These are phyloP conservation scores for Manis crassicaudata DNA, from an alignment of 2,797 vertebrate species.

Conservation along the genomic window DNA sequence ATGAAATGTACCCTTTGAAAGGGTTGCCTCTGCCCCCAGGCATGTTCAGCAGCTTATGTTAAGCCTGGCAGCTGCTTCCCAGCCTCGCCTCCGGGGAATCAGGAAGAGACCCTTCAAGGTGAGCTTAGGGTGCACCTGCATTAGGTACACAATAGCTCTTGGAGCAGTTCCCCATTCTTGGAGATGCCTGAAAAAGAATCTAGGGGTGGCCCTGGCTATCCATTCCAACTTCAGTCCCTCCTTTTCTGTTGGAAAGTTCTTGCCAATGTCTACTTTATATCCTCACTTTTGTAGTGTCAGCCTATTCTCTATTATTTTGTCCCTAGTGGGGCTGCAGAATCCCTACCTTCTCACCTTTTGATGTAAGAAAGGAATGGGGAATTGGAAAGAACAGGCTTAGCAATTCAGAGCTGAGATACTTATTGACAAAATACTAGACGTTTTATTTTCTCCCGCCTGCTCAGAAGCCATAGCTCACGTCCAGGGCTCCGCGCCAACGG, in stretches of 20 bases:
- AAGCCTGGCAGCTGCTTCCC: neutral
- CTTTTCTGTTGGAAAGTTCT: neutral
- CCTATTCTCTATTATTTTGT: neutral
- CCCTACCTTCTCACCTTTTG: neutral
- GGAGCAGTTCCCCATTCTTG: neutral
- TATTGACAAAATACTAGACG: neutral
- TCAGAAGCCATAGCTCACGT: neutral
- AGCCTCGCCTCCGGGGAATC: neutral
- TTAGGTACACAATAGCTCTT: neutral
- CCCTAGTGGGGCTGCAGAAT: neutral
- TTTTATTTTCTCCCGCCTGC: conserved; percentile 17
- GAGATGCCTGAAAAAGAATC: neutral
- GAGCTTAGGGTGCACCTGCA: neutral
- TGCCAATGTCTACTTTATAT: neutral
- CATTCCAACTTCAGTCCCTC: neutral
- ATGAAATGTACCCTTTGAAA: neutral
- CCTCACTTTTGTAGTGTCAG: neutral
- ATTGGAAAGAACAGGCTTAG: conserved; percentile 1
- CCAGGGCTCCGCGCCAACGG: neutral
- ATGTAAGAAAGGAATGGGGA: neutral
- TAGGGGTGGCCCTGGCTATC: neutral
- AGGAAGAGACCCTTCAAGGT: neutral
- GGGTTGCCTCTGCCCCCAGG: neutral
- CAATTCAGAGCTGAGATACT: neutral
- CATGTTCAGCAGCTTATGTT: neutral